Conservation (phyloP, 2,113 vertebrate species). For the Sinocyclocheilus rhinocerous region DNA sequence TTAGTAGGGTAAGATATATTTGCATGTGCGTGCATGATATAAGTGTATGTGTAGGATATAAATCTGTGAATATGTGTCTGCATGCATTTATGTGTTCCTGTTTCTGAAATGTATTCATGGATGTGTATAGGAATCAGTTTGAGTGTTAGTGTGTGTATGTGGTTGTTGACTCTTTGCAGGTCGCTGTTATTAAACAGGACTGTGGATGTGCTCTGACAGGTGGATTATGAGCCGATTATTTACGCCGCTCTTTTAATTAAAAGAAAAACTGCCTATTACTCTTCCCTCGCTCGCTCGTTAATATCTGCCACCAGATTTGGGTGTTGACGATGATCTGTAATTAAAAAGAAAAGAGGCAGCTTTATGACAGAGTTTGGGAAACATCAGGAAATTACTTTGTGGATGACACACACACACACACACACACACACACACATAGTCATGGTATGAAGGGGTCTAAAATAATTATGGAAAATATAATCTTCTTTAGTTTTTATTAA, state of each 20-base stretch:
- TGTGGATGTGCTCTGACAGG: slow-evolving; percentile 76
- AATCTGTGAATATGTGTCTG: not conserved
- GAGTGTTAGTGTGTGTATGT: slow-evolving; percentile 23
- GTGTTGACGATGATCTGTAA: slow-evolving; percentile 71
- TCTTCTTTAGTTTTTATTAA: not conserved
- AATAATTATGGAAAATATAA: slow-evolving; percentile 7
- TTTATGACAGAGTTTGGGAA: slow-evolving; percentile 38
- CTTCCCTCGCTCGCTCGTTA: slow-evolving; percentile 77
- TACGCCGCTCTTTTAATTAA: slow-evolving; percentile 82
- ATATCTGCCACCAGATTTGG: slow-evolving; percentile 72
- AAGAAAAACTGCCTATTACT: slow-evolving; percentile 81
- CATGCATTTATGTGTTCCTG: not conserved
- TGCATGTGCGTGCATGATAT: slow-evolving; percentile 11
- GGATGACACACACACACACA: slow-evolving; percentile 32
- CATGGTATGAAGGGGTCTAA: not conserved
- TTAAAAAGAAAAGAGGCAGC: slow-evolving; percentile 62
- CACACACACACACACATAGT: not conserved
- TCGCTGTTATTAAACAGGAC: slow-evolving; percentile 69
- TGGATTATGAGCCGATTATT: slow-evolving; percentile 81
- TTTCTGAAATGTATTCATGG: not conserved
- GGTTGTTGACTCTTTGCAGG: slow-evolving; percentile 42
- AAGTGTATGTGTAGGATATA: not conserved
- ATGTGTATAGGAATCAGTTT: not conserved
- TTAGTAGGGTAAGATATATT: slow-evolving; percentile 33
- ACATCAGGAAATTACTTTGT: slow-evolving; percentile 40